Evolutionary conservation across 2,888 invertebrate genomes (phyloP).

Genomic region (Mimumesa dahlbomi): DNA sequence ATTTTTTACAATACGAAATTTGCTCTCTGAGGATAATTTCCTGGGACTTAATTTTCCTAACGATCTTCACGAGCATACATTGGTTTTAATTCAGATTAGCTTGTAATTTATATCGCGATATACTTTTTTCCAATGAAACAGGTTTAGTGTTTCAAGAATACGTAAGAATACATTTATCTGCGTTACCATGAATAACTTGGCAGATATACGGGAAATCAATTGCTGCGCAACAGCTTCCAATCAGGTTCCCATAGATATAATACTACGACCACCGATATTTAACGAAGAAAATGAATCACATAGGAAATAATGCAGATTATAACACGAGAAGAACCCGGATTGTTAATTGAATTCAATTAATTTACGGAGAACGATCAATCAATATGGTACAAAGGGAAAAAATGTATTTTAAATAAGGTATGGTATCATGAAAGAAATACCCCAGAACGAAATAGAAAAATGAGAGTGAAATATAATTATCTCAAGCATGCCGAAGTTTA

Average conservation of each 20-base stretch:
- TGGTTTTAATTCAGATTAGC: too few relatives aligned
- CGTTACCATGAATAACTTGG: slow-evolving; percentile 23
- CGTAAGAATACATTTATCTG: slow-evolving; percentile 15
- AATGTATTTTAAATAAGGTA: too few relatives aligned
- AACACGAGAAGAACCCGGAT: too few relatives aligned
- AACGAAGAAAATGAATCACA: too few relatives aligned
- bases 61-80: too few relatives aligned
- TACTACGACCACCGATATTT: background rate
- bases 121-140: slow-evolving; percentile 1
- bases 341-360: too few relatives aligned
- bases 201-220: slow-evolving; percentile 26
- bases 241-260: slow-evolving; percentile 7
- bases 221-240: slow-evolving; percentile 5
- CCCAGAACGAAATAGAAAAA: background rate
- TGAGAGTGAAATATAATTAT: background rate
- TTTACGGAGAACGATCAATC: too few relatives aligned
- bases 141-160: slow-evolving; percentile 2
- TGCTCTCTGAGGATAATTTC: too few relatives aligned
- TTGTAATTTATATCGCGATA: slow-evolving; percentile 14
- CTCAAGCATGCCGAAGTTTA: background rate
- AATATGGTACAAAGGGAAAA: background rate
- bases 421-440: background rate
- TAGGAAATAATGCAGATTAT: slow-evolving; percentile 1
- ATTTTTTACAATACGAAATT: too few relatives aligned
- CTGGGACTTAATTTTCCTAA: too few relatives aligned